These are phyloP conservation scores for Patiria miniata DNA, from an alignment of 35 echinoderm and acorn worm genomes.

Conservation along the genomic window DNA sequence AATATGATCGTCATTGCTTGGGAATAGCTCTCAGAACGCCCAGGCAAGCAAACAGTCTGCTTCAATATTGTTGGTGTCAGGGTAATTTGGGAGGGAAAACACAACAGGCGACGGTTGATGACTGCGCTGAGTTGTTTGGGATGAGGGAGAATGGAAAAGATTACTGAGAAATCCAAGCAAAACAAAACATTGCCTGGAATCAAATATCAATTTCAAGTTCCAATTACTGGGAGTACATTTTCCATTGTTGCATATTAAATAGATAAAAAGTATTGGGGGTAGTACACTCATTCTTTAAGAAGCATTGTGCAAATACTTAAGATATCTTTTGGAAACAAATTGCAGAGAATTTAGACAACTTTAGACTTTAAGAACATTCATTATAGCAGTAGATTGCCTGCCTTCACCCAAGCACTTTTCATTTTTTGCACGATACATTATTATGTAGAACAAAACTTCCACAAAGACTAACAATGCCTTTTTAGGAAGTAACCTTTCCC, in stretches of 20 bases:
- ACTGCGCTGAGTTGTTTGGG: background rate
- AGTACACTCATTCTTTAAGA: too few species aligned
- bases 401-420: too few species aligned
- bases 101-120: background rate
- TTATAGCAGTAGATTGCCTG: too few species aligned
- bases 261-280: background rate
- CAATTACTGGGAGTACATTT: background rate
- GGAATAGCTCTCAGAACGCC: background rate
- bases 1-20: slow-evolving; percentile 11
- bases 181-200: background rate
- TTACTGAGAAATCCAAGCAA: background rate
- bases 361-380: too few species aligned
- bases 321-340: too few species aligned
- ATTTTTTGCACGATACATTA: too few species aligned
- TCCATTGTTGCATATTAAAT: background rate
- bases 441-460: background rate
- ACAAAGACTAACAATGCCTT: background rate
- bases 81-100: background rate
- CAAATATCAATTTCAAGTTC: background rate
- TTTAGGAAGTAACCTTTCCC: background rate
- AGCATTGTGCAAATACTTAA: too few species aligned
- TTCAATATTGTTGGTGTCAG: slow-evolving; percentile 13
- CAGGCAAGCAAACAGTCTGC: background rate
- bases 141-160: background rate
- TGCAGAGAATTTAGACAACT: too few species aligned